phyloP scores from a whole-genome alignment of 2,113 vertebrate species.

The Callorhinus ursinus region DNA sequence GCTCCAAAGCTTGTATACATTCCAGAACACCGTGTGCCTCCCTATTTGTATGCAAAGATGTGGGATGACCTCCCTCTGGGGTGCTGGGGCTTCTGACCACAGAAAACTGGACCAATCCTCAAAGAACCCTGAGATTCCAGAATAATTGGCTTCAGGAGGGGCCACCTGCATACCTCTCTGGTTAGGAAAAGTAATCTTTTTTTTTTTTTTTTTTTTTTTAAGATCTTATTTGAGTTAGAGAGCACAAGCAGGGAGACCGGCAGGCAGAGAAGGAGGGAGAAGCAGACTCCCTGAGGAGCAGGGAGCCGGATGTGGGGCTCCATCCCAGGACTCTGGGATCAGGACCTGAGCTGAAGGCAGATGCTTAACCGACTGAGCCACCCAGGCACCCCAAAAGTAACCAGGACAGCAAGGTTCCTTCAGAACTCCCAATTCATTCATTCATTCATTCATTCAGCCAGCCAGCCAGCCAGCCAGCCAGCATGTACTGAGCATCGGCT shows the following conservation, averaged over 20 bases:
- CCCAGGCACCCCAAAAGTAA: background rate
- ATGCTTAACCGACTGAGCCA: too few relatives aligned
- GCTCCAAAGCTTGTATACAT: background rate
- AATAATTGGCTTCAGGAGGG: background rate
- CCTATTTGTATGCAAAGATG: background rate
- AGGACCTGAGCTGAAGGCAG: too few relatives aligned
- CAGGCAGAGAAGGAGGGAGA: too few relatives aligned
- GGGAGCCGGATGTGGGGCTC: too few relatives aligned
- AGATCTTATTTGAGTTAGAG: too few relatives aligned
- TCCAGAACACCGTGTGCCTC: background rate
- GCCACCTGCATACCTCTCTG: background rate
- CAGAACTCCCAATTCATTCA: conserved; percentile 1
- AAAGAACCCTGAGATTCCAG: background rate
- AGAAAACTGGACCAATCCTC: background rate
- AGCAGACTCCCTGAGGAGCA: too few relatives aligned
- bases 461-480: background rate
- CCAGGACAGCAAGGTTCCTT: background rate
- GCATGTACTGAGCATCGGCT: background rate
- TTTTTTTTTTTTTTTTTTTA: too few relatives aligned
- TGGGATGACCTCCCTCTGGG: background rate
- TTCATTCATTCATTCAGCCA: background rate
- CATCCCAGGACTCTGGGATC: too few relatives aligned
- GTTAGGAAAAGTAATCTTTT: background rate
- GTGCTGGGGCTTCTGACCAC: background rate
- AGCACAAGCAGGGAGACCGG: too few relatives aligned